Conservation (phyloP, 2,888 invertebrate species). For the Anaspis maculata region DNA sequence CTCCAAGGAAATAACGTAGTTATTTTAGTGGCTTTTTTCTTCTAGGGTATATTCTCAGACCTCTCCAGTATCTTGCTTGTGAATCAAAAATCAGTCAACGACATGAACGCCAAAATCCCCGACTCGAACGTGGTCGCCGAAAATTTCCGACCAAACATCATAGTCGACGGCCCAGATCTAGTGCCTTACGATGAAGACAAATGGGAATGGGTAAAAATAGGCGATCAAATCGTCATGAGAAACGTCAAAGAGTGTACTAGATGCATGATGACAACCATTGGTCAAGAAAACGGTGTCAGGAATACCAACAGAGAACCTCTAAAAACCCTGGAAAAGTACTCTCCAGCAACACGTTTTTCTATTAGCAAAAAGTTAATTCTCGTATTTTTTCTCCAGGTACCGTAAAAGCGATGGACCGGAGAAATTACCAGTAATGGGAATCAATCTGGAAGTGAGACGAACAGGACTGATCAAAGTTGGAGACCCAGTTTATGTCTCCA, state of each 20-base stretch:
- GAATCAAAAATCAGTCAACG: constrained; percentile 45
- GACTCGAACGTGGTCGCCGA: constrained; percentile 36
- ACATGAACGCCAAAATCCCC: constrained; percentile 44
- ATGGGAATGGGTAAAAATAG: constrained; percentile 52
- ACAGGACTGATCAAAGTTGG: constrained; percentile 43
- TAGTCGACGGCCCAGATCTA: constrained; percentile 41
- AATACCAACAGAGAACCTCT: constrained; percentile 44
- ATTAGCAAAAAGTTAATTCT: too few relatives aligned
- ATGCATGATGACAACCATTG: constrained; percentile 41
- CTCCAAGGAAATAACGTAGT: not conserved
- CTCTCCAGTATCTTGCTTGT: constrained; percentile 47
- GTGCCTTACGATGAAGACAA: constrained; percentile 46
- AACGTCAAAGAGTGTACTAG: constrained; percentile 51
- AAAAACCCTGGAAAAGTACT: constrained; percentile 46
- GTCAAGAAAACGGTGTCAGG: constrained; percentile 44
- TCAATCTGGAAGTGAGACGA: constrained; percentile 43
- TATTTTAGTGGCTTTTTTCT: constrained; percentile 12
- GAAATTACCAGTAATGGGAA: constrained; percentile 43
- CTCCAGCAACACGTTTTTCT: constrained; percentile 13
- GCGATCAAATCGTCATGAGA: constrained; percentile 42
- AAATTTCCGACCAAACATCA: constrained; percentile 51
- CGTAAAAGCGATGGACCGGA: constrained; percentile 36
- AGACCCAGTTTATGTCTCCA: constrained; percentile 46
- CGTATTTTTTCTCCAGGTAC: constrained; percentile 43
- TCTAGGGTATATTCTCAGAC: constrained; percentile 44